Evolutionary conservation across 2,888 invertebrate species (phyloP).

Genomic region (Netelia virgata): DNA sequence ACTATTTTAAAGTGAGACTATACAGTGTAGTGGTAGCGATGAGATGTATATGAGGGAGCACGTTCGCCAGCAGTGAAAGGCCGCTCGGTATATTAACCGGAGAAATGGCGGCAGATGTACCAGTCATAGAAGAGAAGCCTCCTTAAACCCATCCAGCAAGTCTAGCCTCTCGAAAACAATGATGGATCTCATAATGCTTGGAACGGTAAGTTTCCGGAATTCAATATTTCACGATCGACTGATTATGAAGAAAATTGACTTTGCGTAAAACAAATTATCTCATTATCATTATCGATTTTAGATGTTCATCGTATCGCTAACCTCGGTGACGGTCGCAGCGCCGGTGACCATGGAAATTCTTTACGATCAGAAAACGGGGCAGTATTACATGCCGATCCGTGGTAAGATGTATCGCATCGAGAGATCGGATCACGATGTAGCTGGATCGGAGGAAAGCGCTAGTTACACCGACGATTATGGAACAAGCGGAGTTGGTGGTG

Average conservation of each 20-base stretch:
- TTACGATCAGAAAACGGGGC: slow-evolving; percentile 70
- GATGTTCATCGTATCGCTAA: slow-evolving; percentile 76
- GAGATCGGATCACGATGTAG: slow-evolving; percentile 80
- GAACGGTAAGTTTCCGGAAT: slow-evolving; percentile 78
- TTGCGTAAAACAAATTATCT: neutral
- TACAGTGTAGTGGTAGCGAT: slow-evolving; percentile 33
- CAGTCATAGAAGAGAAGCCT: slow-evolving; percentile 79
- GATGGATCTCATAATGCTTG: slow-evolving; percentile 74
- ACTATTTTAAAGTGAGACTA: slow-evolving; percentile 38
- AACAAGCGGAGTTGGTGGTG: slow-evolving; percentile 64
- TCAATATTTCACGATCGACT: slow-evolving; percentile 1
- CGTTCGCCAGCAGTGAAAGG: slow-evolving; percentile 82
- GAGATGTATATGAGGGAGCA: slow-evolving; percentile 61
- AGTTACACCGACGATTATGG: slow-evolving; percentile 68
- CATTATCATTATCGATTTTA: slow-evolving; percentile 62
- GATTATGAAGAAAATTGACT: slow-evolving; percentile 15
- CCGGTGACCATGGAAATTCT: slow-evolving; percentile 75
- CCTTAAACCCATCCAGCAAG: slow-evolving; percentile 71
- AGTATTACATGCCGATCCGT: slow-evolving; percentile 72
- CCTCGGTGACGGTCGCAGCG: slow-evolving; percentile 75
- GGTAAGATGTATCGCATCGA: slow-evolving; percentile 72
- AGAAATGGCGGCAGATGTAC: slow-evolving; percentile 81
- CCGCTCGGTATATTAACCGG: slow-evolving; percentile 83
- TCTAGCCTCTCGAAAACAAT: slow-evolving; percentile 48
- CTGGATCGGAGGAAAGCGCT: slow-evolving; percentile 76